Conservation (phyloP, 2,888 invertebrate genomes). For the Ypsolopha scabrella region DNA sequence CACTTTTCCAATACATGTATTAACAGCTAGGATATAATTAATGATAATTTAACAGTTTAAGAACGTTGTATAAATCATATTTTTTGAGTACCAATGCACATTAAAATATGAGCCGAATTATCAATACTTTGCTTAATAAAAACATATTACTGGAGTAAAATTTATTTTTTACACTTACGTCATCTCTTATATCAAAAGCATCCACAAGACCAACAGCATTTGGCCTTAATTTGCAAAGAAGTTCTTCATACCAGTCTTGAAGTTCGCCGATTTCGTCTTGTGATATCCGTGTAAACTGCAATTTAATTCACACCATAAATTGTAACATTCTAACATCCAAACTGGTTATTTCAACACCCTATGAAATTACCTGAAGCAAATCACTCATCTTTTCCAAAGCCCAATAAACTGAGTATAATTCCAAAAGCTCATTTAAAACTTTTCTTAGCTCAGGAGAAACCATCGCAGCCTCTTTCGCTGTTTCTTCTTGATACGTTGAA, state of each 20-base stretch:
- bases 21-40: too few species aligned
- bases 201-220: conserved; percentile 93
- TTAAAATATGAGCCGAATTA: too few species aligned
- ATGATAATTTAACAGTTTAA: too few species aligned
- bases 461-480: conserved; percentile 39
- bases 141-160: too few species aligned
- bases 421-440: conserved; percentile 77
- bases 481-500: conserved; percentile 74
- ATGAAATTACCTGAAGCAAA: conserved; percentile 77
- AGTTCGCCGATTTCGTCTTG: conserved; percentile 60
- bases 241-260: conserved; percentile 75
- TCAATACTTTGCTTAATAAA: too few species aligned
- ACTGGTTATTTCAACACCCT: background rate
- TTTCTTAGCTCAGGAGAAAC: conserved; percentile 71
- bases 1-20: too few species aligned
- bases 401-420: conserved; percentile 83
- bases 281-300: conserved; percentile 73
- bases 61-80: too few species aligned
- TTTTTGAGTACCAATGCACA: too few species aligned
- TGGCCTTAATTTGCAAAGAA: conserved; percentile 79
- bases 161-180: conserved; percentile 48
- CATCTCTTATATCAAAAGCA: conserved; percentile 87
- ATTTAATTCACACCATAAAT: conserved; percentile 10
- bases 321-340: background rate
- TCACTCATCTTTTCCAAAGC: conserved; percentile 81